phyloP scores from a whole-genome alignment of 2,888 invertebrate genomes.

The Agrotis clavis region DNA sequence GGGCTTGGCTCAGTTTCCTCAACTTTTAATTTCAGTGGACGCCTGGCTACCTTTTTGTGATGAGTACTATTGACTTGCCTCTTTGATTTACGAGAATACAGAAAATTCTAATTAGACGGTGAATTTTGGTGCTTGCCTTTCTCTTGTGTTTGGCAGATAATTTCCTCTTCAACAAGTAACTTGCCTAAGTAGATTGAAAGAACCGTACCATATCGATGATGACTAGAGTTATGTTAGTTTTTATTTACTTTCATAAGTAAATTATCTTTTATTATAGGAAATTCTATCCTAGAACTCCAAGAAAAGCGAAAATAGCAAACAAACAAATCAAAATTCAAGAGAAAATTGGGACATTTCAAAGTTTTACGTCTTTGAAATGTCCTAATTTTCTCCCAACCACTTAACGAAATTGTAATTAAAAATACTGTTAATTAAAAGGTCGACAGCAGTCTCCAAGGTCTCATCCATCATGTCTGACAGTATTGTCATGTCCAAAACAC shows the following conservation, averaged over 20 bases:
- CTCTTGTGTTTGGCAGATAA: neutral
- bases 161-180: neutral
- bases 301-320: constrained; percentile 1
- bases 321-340: too few relatives aligned
- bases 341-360: too few relatives aligned
- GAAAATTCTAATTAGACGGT: constrained; percentile 12
- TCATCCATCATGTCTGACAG: constrained; percentile 20
- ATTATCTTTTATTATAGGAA: neutral
- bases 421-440: constrained; percentile 21
- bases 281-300: neutral
- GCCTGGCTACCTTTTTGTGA: constrained; percentile 9
- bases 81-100: constrained; percentile 14
- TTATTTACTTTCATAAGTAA: neutral
- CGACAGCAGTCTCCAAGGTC: neutral
- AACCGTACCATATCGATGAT: neutral
- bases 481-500: constrained; percentile 37
- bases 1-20: constrained; percentile 24
- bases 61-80: constrained; percentile 17
- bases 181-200: neutral
- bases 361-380: constrained; percentile 18
- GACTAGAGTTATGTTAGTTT: constrained; percentile 4
- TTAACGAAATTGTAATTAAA: constrained; percentile 25
- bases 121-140: constrained; percentile 10
- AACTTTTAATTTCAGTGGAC: constrained; percentile 22
- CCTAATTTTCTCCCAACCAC: constrained; percentile 7